These are phyloP conservation scores for Tapera naevia DNA, from an alignment of 2,797 vertebrate species.

Conservation along the genomic window DNA sequence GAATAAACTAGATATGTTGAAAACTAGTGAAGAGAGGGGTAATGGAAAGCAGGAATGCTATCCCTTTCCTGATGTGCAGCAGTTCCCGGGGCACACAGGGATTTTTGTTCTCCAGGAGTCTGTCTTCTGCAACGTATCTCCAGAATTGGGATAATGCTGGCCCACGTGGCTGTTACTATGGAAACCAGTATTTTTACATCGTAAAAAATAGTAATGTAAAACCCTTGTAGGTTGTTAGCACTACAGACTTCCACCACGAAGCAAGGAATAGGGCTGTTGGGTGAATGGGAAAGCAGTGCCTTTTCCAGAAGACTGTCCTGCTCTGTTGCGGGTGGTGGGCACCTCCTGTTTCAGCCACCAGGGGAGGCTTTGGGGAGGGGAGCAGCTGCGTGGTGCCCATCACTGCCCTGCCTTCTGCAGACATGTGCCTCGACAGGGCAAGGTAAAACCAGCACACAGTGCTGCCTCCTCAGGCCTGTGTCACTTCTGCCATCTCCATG, in stretches of 20 bases:
- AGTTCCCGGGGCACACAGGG: accelerated
- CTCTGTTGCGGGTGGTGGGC: neutral
- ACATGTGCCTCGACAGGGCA: neutral
- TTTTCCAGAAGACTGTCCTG: neutral
- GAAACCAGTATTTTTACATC: conserved; percentile 61
- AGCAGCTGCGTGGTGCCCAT: neutral
- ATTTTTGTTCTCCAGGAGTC: conserved; percentile 16
- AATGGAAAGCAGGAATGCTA: neutral
- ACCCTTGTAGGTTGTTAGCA: conserved; percentile 16
- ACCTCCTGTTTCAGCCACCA: neutral
- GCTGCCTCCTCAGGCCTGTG: neutral
- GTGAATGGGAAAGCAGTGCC: neutral
- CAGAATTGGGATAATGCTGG: conserved; percentile 47
- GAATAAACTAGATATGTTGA: neutral
- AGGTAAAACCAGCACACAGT: neutral
- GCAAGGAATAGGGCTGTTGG: neutral
- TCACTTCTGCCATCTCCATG: neutral
- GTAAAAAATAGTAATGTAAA: conserved; percentile 49
- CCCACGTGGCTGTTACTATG: conserved; percentile 49
- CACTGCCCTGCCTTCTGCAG: neutral
- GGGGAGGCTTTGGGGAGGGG: neutral
- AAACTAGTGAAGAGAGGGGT: neutral
- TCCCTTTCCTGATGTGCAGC: neutral
- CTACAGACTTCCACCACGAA: neutral
- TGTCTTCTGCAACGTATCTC: neutral